A percentile compares a stretch with the other conserved stretches of the same genome.
phyloP scores from a whole-genome alignment of 1,140 invertebrate species.

The Drosophila bocki region DNA sequence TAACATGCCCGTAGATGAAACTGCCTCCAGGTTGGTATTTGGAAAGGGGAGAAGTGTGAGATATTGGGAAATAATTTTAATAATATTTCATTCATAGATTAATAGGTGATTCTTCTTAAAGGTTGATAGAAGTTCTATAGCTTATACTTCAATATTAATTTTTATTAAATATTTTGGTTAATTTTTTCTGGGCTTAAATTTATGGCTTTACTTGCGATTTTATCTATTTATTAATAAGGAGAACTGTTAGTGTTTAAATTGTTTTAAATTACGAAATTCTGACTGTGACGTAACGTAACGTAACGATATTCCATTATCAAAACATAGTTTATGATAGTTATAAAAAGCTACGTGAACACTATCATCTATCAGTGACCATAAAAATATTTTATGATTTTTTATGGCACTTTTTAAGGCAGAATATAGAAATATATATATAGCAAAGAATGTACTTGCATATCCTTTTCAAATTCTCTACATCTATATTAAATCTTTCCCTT shows the following conservation, averaged over 20 bases:
- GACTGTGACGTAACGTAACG: slow-evolving; percentile 1
- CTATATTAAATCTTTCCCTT: neutral
- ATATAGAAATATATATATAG: neutral
- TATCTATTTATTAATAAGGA: too few species aligned
- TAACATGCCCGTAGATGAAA: slow-evolving; percentile 88
- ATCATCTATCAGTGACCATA: neutral
- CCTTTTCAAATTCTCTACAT: neutral
- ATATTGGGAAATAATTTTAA: too few species aligned
- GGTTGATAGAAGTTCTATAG: too few species aligned
- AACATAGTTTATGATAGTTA: neutral
- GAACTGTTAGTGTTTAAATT: neutral
- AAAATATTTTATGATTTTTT: slow-evolving; percentile 2
- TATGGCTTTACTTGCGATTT: too few species aligned
- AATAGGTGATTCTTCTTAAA: too few species aligned
- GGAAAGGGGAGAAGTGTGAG: too few species aligned
- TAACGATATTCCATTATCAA: neutral
- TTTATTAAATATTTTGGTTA: too few species aligned
- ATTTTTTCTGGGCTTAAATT: too few species aligned
- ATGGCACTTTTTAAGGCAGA: neutral
- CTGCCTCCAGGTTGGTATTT: slow-evolving; percentile 48
- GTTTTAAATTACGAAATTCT: neutral
- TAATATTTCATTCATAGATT: too few species aligned
- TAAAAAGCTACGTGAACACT: neutral
- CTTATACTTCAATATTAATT: too few species aligned
- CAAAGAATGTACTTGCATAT: too few species aligned